These are phyloP conservation scores for Alexandromys fortis DNA, from an alignment of 2,113 vertebrate genomes.

Conservation along the genomic window DNA sequence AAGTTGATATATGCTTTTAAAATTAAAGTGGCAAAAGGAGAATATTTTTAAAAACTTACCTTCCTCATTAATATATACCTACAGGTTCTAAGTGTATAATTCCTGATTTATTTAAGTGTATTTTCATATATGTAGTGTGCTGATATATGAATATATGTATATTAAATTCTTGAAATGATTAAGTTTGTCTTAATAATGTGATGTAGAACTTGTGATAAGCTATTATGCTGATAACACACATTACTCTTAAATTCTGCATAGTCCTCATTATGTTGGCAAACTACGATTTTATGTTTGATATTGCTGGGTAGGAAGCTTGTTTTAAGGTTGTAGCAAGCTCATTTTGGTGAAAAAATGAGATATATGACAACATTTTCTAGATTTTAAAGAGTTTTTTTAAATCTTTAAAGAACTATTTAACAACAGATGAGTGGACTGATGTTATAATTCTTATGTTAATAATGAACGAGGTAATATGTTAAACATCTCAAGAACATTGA, in stretches of 20 bases:
- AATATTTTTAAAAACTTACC: not conserved
- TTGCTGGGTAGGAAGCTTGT: not conserved
- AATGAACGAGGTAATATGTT: slow-evolving; percentile 47
- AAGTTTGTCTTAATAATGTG: not conserved
- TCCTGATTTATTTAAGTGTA: slow-evolving; percentile 3
- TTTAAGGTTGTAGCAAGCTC: not conserved
- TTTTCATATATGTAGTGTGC: not conserved
- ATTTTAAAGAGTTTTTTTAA: not conserved
- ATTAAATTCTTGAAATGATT: not conserved
- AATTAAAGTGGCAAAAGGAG: not conserved
- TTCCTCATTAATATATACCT: not conserved
- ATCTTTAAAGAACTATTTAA: slow-evolving; percentile 30
- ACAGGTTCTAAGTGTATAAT: not conserved
- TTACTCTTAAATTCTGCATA: not conserved
- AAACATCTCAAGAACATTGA: slow-evolving; percentile 57
- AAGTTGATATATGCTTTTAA: not conserved
- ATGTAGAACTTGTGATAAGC: not conserved
- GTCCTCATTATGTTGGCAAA: not conserved
- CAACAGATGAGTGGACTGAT: not conserved
- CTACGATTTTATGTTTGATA: not conserved
- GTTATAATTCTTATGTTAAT: slow-evolving; percentile 51
- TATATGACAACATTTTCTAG: not conserved
- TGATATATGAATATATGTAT: not conserved
- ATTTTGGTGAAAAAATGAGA: not conserved
- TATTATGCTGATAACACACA: not conserved